These are phyloP conservation scores for Pygocentrus nattereri DNA, from an alignment of 2,797 vertebrate species.

Conservation along the genomic window DNA sequence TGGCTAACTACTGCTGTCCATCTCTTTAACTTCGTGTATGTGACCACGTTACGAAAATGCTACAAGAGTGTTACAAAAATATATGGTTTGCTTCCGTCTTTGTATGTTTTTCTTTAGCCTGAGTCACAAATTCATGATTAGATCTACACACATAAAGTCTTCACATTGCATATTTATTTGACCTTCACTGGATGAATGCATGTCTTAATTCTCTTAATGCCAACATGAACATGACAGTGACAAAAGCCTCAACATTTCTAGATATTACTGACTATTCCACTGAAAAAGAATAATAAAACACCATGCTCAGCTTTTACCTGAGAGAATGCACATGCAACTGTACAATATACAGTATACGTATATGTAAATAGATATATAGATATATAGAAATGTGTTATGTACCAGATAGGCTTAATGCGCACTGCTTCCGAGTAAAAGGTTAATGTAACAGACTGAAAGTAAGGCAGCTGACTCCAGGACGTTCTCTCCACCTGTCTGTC, in stretches of 20 bases:
- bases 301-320: conserved; percentile 53
- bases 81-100: conserved; percentile 41
- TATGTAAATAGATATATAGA: not conserved
- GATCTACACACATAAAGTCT: conserved; percentile 2
- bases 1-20: not conserved
- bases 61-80: conserved; percentile 43
- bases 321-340: conserved; percentile 55
- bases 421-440: conserved; percentile 10
- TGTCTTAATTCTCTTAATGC: conserved; percentile 36
- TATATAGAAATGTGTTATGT: conserved; percentile 1
- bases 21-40: not conserved
- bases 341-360: conserved; percentile 45
- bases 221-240: conserved; percentile 39
- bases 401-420: conserved; percentile 39
- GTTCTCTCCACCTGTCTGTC: conserved; percentile 35
- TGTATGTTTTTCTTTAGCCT: conserved; percentile 42
- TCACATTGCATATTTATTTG: conserved; percentile 49
- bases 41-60: conserved; percentile 27
- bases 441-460: conserved; percentile 22
- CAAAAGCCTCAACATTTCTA: conserved; percentile 25
- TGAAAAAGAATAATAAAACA: conserved; percentile 43
- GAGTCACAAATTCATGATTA: conserved; percentile 39
- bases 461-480: conserved; percentile 57
- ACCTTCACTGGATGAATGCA: conserved; percentile 36
- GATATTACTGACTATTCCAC: conserved; percentile 22